These are phyloP conservation scores for Betta splendens DNA, from an alignment of 2,797 vertebrate species.

Conservation along the genomic window DNA sequence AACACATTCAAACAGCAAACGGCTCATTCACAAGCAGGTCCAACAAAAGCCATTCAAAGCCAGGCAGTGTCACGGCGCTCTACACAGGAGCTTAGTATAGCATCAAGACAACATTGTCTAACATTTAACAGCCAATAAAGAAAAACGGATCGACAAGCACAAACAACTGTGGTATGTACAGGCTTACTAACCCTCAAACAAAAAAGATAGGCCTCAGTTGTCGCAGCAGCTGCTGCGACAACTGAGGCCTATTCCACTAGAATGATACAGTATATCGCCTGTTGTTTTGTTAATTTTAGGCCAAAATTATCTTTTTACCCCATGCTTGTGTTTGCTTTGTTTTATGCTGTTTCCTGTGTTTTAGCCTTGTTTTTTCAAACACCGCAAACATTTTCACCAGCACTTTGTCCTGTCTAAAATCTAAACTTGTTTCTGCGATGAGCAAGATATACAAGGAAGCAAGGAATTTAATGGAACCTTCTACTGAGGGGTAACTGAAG, in stretches of 20 bases:
- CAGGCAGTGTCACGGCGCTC: slow-evolving; percentile 36
- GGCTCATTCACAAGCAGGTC: slow-evolving; percentile 17
- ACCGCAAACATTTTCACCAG: slow-evolving; percentile 21
- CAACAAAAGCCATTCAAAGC: slow-evolving; percentile 39
- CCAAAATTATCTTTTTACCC: background rate
- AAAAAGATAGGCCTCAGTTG: no score
- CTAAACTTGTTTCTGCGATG: background rate
- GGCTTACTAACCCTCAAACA: no score
- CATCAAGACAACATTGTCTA: slow-evolving; percentile 25
- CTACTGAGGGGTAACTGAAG: slow-evolving; percentile 6
- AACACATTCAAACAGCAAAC: slow-evolving; percentile 19
- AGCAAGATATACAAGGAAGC: slow-evolving; percentile 4
- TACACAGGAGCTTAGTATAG: slow-evolving; percentile 6
- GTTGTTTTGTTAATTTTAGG: no score
- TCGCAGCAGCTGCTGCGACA: no score
- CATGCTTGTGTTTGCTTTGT: background rate
- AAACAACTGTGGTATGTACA: no score
- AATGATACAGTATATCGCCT: no score
- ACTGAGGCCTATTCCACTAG: no score
- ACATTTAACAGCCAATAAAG: slow-evolving; percentile 26
- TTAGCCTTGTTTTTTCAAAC: slow-evolving; percentile 19
- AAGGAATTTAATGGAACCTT: slow-evolving; percentile 3
- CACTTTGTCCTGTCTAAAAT: slow-evolving; percentile 41
- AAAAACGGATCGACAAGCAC: slow-evolving; percentile 20
- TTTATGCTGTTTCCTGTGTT: slow-evolving; percentile 1